These are phyloP conservation scores for Polypedilum vanderplanki DNA, from an alignment of 1,140 invertebrate genomes.

Conservation along the genomic window DNA sequence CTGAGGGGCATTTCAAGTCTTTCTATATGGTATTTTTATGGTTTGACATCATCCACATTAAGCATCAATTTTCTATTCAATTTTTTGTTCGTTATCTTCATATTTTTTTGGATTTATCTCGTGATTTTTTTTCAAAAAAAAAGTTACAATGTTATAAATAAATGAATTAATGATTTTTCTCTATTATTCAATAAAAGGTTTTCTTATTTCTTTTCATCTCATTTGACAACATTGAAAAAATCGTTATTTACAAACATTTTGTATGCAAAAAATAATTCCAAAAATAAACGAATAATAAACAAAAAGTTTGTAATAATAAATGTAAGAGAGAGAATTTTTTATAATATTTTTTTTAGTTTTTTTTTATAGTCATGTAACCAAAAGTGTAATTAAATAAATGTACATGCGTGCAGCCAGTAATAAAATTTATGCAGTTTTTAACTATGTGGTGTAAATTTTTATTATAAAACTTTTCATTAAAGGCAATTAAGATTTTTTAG, in stretches of 20 bases:
- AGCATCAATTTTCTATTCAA: neutral
- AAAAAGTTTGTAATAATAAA: neutral
- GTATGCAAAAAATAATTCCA: neutral
- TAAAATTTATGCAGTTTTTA: neutral
- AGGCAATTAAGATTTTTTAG: too few relatives aligned
- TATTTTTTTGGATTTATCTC: neutral
- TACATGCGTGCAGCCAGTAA: slow-evolving; percentile 2
- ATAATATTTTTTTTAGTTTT: slow-evolving; percentile 7
- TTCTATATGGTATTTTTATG: neutral
- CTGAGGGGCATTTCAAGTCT: neutral
- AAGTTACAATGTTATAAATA: slow-evolving; percentile 11
- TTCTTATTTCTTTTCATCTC: neutral
- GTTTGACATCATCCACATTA: slow-evolving; percentile 6
- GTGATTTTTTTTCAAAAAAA: neutral
- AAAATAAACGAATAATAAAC: neutral
- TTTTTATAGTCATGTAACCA: neutral
- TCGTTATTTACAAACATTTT: neutral
- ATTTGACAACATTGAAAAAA: slow-evolving; percentile 6
- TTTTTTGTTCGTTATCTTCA: neutral
- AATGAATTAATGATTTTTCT: slow-evolving; percentile 20
- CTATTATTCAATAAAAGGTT: neutral
- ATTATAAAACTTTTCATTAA: too few relatives aligned
- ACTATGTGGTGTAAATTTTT: too few relatives aligned
- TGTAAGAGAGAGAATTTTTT: neutral
- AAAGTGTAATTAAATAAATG: slow-evolving; percentile 13